Percentiles rank a stretch among this genome's conserved stretches.
These are phyloP conservation scores for Cremastobaeus sp. DNA, from an alignment of 2,888 invertebrate species.

Conservation along the genomic window DNA sequence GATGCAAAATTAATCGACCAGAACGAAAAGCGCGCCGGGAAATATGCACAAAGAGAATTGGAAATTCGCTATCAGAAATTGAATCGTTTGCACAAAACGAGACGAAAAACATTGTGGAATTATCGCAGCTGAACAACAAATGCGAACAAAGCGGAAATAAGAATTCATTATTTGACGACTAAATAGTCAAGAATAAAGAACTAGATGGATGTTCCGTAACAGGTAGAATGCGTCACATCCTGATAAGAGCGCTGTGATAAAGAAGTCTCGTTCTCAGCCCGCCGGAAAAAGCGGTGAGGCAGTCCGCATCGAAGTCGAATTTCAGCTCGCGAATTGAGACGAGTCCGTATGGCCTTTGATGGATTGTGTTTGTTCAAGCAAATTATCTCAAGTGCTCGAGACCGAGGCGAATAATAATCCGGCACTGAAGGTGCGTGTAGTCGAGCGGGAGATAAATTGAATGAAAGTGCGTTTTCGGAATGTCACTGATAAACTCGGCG, in stretches of 20 bases:
- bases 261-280: too few species aligned
- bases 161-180: background rate
- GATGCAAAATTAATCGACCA: too few species aligned
- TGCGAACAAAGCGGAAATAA: constrained; percentile 3
- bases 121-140: too few species aligned
- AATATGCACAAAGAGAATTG: too few species aligned
- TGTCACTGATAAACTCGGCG: constrained; percentile 34
- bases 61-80: too few species aligned
- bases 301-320: too few species aligned
- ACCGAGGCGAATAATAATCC: constrained; percentile 17
- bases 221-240: constrained; percentile 17
- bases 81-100: background rate
- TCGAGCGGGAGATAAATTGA: constrained; percentile 20
- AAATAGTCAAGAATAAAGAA: constrained; percentile 10
- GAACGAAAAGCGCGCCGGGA: too few species aligned
- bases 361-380: constrained; percentile 6
- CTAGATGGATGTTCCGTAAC: constrained; percentile 1
- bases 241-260: constrained; percentile 21
- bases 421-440: constrained; percentile 13
- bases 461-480: constrained; percentile 33
- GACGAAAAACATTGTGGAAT: background rate
- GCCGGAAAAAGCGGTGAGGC: background rate
- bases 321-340: background rate
- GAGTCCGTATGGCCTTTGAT: constrained; percentile 5
- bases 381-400: constrained; percentile 18